Evolutionary conservation across 2,797 vertebrate species (phyloP), one percentile per base, ranked within the genome.

Genomic region (Myioborus miniatus): DNA sequence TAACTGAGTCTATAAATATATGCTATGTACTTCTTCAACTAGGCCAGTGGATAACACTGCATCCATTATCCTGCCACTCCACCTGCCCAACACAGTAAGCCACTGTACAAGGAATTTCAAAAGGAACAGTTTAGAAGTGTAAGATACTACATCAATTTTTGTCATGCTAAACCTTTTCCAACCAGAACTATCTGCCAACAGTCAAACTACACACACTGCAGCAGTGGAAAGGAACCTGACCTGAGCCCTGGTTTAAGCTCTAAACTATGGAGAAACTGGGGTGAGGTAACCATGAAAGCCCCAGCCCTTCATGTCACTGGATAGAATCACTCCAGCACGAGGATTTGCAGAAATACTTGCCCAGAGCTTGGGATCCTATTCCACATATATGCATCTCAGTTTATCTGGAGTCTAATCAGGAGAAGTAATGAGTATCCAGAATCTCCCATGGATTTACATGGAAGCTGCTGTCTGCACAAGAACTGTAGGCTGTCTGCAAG

Each of bases 241-340:
- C 37, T 1, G 4, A 82, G 47, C 34, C 58, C 26, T 70, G 49
- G 30, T 37, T 83, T 87, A 67, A 34, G 24, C 20, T 50, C 43
- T 79, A 52, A 77, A 53, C 14, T 16, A 20, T 4, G 24, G 29
- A 68, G 37, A 52, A 83, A 53, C 30, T 18, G 24, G n/a, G 27
- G 23, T 0, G 2, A 72, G 37, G 59, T 37, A 79, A 75, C 43
- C 6, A 9, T 26, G 15, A 9, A 86, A 78, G 24, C 19, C 44
- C 21, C 29, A 49, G 11, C 30, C 23, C 27, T 69, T 56, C 16
- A 4, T 11, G 24, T 36, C 0, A 0, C 19, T 79, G 43, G 19
- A 41, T 1, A 71, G 19, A 76, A 92, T 62, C 32, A 62, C 9
- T 41, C 29, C 37, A 71, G 60, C 1, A 6, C 4, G 12, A 87